Conservation (phyloP, 2,888 invertebrate genomes). For the Terebella lapidaria region DNA sequence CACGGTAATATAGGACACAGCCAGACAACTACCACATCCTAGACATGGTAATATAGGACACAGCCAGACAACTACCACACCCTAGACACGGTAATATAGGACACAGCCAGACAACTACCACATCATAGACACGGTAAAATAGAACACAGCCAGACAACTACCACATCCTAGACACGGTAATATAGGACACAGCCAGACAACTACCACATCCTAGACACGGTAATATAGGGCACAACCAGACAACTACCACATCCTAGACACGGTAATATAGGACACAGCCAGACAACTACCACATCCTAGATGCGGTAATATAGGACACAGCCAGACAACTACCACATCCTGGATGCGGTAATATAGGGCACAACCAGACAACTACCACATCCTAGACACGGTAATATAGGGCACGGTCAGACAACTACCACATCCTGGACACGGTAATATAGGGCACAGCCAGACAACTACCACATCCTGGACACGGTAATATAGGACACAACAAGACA, state of each 20-base stretch:
- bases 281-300: not conserved
- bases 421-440: not conserved
- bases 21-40: not conserved
- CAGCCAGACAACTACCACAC: not conserved
- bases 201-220: not conserved
- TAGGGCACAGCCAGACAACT: not conserved
- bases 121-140: not conserved
- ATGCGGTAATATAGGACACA: not conserved
- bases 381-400: not conserved
- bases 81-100: not conserved
- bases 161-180: not conserved
- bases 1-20: not conserved
- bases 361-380: no score
- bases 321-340: not conserved
- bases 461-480: not conserved
- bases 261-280: no score
- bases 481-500: no score
- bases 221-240: not conserved
- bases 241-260: not conserved
- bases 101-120: no score
- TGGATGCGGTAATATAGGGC: not conserved
- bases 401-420: no score
- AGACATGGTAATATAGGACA: not conserved
- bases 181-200: no score
- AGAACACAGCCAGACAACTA: not conserved